Evolutionary conservation across 2,113 vertebrate genomes (phyloP), one percentile per base, ranked within the genome.

Genomic region (Mastomys natalensis): DNA sequence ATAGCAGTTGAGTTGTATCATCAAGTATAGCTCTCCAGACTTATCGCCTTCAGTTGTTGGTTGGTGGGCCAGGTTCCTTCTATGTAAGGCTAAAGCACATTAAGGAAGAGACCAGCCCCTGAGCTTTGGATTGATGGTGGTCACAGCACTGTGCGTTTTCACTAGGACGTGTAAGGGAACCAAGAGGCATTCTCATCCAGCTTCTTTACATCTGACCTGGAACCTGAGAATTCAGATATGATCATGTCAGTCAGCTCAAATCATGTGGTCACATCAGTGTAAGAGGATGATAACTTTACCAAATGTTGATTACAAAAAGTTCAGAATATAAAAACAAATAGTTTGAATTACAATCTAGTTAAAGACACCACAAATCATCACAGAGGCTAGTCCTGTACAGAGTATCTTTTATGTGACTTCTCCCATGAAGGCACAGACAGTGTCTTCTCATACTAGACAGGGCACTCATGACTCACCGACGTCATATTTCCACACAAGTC

Each of bases 131-230:
- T 93, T 80, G 62, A 51, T 93, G 70, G 16, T 73, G 10, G 15
- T 95, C 45, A 91, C 58, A 87, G 45, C 55, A 66, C 1, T 93
- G 51, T 78, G 66, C 70, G 96, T 95, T 97, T 87, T 89, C 43
- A 80, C 72, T 95, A 74, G 29, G 45, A 84, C 93, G 84, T 91
- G 74, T 96, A 17, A 95, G 93, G 78, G 86, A 51, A 60, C 92
- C 51, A 91, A 1, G 43, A 58, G 5, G 91, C 7, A 85, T 82
- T 5, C 11, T 93, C 73, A 22, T 58, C 8, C 72, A 1, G n/a
- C 1, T 92, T 60, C 29, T 91, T 93, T 95, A 19, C 68, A 70
- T 95, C 21, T 62, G 37, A 87, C 10, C 60, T 92, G 37, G 58
- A 60, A 89, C 55, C n/a, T 91, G 19, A n/a, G 26, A 37, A 48